phyloP scores from a whole-genome alignment of 2,113 vertebrate genomes.

The Tiliqua scincoides region DNA sequence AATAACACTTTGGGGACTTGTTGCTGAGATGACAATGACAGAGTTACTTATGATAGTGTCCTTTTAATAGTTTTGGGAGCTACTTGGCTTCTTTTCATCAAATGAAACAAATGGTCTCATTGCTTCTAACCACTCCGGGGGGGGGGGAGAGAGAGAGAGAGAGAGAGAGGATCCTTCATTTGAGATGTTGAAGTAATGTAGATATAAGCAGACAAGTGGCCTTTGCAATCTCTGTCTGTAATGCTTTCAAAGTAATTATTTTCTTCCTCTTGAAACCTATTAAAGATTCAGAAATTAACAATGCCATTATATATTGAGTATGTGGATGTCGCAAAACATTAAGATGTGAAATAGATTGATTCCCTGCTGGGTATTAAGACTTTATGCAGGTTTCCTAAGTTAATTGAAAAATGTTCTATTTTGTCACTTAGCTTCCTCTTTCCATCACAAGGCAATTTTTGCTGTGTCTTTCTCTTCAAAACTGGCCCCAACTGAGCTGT shows the following conservation, averaged over 20 bases:
- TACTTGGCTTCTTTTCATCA: slow-evolving; percentile 23
- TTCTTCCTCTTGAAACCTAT: background rate
- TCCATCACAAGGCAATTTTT: background rate
- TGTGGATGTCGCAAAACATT: slow-evolving; percentile 43
- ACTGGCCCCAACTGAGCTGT: background rate
- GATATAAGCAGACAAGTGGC: background rate
- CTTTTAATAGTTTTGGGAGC: slow-evolving; percentile 44
- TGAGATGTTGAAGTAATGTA: slow-evolving; percentile 2
- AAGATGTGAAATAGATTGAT: slow-evolving; percentile 48
- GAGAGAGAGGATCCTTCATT: background rate
- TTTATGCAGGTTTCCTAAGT: slow-evolving; percentile 47
- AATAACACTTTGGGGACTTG: slow-evolving; percentile 9
- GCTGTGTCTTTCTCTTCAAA: background rate
- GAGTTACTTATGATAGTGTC: slow-evolving; percentile 28
- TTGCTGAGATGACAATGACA: slow-evolving; percentile 40
- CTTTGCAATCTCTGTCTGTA: background rate
- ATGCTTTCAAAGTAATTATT: background rate
- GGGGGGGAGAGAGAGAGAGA: slow-evolving; percentile 7
- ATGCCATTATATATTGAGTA: background rate
- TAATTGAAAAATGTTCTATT: slow-evolving; percentile 52
- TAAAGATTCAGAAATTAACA: background rate
- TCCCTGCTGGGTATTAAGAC: slow-evolving; percentile 44
- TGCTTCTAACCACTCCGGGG: slow-evolving; percentile 28
- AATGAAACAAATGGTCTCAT: slow-evolving; percentile 46
- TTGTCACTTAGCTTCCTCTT: slow-evolving; percentile 4